Evolutionary conservation across 2,888 invertebrate species (phyloP).

Genomic region (Eupeodes latifasciatus): DNA sequence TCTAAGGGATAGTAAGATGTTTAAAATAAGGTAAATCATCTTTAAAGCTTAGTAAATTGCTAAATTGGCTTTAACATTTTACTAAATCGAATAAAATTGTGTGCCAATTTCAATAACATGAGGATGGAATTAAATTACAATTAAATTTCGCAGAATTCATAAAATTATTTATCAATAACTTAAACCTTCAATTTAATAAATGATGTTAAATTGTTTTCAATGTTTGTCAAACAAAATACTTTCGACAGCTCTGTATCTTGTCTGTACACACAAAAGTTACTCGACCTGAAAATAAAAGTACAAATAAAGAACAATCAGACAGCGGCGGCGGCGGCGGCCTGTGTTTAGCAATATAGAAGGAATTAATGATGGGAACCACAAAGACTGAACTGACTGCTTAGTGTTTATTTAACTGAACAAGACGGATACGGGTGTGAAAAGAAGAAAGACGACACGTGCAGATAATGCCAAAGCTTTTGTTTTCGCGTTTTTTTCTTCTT

Average conservation of each 20-base stretch:
- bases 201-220: too few relatives aligned
- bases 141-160: too few relatives aligned
- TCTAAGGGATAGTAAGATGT: too few relatives aligned
- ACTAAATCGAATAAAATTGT: too few relatives aligned
- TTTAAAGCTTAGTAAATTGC: too few relatives aligned
- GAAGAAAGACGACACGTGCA: constrained; percentile 56
- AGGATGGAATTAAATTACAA: too few relatives aligned
- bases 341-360: background rate
- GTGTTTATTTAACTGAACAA: too few relatives aligned
- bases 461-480: constrained; percentile 52
- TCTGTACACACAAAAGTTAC: background rate
- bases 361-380: constrained; percentile 12
- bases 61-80: too few relatives aligned
- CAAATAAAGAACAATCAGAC: constrained; percentile 27
- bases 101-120: too few relatives aligned
- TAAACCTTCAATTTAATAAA: too few relatives aligned
- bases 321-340: background rate
- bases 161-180: too few relatives aligned
- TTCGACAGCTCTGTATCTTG: constrained; percentile 9
- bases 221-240: background rate
- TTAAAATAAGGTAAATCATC: too few relatives aligned
- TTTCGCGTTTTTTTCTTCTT: background rate
- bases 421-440: constrained; percentile 2
- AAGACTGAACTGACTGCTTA: background rate
- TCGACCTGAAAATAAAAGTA: constrained; percentile 15